Evolutionary conservation across 1,140 invertebrate species (phyloP).

Genomic region (Rhyacophila brunnea): DNA sequence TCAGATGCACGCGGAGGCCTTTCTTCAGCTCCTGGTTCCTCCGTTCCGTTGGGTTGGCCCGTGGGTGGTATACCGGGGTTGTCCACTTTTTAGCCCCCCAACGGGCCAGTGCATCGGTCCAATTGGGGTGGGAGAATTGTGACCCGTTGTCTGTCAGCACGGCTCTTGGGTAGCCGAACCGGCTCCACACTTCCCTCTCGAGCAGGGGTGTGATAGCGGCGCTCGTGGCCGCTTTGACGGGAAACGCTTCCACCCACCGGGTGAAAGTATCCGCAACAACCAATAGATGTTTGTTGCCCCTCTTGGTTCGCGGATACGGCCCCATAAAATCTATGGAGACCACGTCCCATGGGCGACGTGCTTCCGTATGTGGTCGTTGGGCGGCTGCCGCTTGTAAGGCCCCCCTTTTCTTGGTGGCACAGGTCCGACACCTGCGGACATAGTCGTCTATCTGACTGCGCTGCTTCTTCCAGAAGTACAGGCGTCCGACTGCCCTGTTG

Average conservation of each 20-base stretch:
- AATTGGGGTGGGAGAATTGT: neutral
- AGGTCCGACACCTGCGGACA: no score
- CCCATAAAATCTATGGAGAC: no score
- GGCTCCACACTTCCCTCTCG: neutral
- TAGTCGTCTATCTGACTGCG: no score
- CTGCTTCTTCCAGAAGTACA: no score
- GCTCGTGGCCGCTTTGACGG: neutral
- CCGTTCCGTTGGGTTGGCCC: neutral
- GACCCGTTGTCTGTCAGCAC: conserved; percentile 2
- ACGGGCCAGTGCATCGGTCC: neutral
- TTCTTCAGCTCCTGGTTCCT: conserved; percentile 12
- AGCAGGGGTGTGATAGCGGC: neutral
- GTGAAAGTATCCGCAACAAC: no score
- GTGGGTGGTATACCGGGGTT: conserved; percentile 1
- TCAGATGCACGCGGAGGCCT: neutral
- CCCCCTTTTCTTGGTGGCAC: no score
- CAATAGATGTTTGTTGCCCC: no score
- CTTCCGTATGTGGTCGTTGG: no score
- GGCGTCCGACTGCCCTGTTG: no score
- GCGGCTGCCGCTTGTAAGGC: no score
- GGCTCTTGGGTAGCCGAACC: conserved; percentile 1
- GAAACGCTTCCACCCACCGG: conserved; percentile 14
- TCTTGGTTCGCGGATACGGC: no score
- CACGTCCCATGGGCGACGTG: no score
- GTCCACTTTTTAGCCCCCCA: conserved; percentile 9